Base-by-base conservation (phyloP, 2,888 invertebrate genomes). In the Pristionchus japonicus region DNA sequence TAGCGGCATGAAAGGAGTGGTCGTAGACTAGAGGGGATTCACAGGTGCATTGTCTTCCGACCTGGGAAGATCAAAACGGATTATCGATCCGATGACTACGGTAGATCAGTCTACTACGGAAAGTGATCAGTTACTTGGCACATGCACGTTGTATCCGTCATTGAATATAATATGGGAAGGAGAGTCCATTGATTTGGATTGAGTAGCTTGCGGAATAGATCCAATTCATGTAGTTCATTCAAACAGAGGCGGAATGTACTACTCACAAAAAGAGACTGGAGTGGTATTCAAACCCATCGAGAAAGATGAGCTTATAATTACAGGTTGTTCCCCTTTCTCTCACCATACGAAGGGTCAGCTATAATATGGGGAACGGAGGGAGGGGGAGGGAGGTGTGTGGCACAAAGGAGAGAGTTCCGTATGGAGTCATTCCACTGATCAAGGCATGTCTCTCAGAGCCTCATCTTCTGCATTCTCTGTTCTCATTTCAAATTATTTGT, bases 241-340 rank as follows among this genome's bases (percentile, higher is more conserved):
- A 27, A 77, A 43, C 74, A 17, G 52, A 15, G 43, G 40, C 77
- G 77, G 77, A 27, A 70, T 37, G 70, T 37, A 70, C 37, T 37
- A 47, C 77, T 77, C 43, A 13, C 77, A 77, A 77, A 77, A 77
- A 77, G 70, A 37, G 70, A 57, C 70, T 70, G 37, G 70, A 77
- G 43, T 27, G 77, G 43, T 47, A 47, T 77, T 43, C 77, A 77
- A 77, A 77, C 77, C 77, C 43, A 47, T 23, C 27, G 77, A n/a
- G 77, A 77, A 77, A 77, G 43, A 77, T 77, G 77, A 77, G 77
- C 77, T 77, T 47, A 77, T 77, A 77, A 77, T 77, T 77, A 77
- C 77, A 77, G 43, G 77, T 77, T 77, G 77, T 77, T 77, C 77
- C 17, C 37, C 6, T 23, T 23, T 23, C 52, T 37, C 74, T n/a